phyloP scores from a whole-genome alignment of 2,113 vertebrate species.

The Patagioenas fasciata region DNA sequence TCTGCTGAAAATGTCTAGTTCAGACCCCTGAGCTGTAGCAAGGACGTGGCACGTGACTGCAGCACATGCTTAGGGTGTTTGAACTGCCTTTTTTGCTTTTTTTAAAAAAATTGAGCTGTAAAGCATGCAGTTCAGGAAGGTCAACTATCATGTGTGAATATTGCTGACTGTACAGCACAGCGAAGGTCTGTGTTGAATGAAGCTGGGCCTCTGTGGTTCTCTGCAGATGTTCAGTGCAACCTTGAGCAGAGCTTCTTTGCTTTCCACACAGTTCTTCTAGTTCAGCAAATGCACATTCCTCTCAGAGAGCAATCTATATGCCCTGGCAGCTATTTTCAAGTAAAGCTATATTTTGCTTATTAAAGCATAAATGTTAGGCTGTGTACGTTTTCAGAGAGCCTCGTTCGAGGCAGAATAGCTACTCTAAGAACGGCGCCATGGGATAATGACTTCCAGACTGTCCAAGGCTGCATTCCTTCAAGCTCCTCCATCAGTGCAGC shows the following conservation, averaged over 20 bases:
- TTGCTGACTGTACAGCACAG: not conserved
- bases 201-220: not conserved
- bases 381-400: not conserved
- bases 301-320: not conserved
- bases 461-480: constrained; percentile 43
- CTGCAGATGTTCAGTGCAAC: not conserved
- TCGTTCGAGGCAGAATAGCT: not conserved
- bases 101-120: not conserved
- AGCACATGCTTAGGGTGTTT: constrained; percentile 4
- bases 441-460: constrained; percentile 53
- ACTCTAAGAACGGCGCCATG: not conserved
- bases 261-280: not conserved
- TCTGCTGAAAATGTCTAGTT: not conserved
- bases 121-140: not conserved
- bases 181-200: not conserved
- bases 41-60: not conserved
- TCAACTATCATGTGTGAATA: not conserved
- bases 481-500: not conserved
- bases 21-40: not conserved
- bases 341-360: not conserved
- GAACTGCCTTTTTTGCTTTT: not conserved
- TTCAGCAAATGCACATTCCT: not conserved
- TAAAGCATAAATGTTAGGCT: not conserved
- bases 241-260: not conserved
- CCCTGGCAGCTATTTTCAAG: not conserved